These are phyloP conservation scores for Drosophila hydei DNA, from an alignment of 1,140 invertebrate species.

Conservation along the genomic window DNA sequence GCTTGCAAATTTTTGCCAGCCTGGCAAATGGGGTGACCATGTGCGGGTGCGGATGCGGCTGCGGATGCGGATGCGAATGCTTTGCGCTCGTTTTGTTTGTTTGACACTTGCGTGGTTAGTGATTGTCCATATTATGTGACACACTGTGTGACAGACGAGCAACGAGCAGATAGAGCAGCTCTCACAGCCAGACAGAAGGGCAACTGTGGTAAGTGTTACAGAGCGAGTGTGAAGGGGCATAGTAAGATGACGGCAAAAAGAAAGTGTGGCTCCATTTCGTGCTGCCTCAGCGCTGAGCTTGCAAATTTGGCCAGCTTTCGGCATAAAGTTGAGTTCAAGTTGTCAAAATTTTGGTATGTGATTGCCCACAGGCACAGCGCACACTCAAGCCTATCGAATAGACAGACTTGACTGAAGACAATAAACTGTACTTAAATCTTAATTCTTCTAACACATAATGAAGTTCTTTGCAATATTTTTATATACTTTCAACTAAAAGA, in stretches of 20 bases:
- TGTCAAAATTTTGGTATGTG: conserved; percentile 35
- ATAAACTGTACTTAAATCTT: no score
- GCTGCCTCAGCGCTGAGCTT: conserved; percentile 56
- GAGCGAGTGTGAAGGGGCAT: not conserved
- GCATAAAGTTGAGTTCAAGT: conserved; percentile 31
- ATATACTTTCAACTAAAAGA: no score
- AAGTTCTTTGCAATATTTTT: no score
- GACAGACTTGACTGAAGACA: no score
- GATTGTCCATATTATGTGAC: conserved; percentile 77
- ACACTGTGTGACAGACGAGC: conserved; percentile 49
- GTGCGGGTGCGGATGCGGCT: conserved; percentile 16
- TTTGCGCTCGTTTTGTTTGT: conserved; percentile 65
- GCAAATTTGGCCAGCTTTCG: conserved; percentile 34
- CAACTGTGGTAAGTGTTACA: not conserved
- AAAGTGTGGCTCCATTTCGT: conserved; percentile 37
- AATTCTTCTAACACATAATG: no score
- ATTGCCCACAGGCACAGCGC: conserved; percentile 23
- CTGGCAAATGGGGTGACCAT: conserved; percentile 8
- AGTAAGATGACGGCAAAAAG: not conserved
- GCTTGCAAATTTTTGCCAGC: conserved; percentile 65
- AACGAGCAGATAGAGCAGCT: conserved; percentile 30
- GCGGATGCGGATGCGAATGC: conserved; percentile 11
- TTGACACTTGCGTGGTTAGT: conserved; percentile 75
- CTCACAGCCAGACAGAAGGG: conserved; percentile 4
- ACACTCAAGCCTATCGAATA: conserved; percentile 2